Evolutionary conservation across 2,797 vertebrate genomes (phyloP).

Genomic region (Thripadectes ignobilis): DNA sequence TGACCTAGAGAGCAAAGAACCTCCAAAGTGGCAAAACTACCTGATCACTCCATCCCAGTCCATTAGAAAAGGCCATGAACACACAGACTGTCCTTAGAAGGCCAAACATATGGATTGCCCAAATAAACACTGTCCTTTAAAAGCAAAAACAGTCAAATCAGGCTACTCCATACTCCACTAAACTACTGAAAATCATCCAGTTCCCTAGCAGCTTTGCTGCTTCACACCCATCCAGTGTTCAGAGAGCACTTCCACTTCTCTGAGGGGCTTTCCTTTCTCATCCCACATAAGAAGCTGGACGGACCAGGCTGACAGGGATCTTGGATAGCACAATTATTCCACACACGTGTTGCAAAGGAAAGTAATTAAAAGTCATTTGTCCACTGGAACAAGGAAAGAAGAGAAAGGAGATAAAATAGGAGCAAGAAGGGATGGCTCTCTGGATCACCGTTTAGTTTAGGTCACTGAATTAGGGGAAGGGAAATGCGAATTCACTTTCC

Average conservation of each 20-base stretch:
- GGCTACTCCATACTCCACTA: background rate
- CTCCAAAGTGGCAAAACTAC: background rate
- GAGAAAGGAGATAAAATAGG: background rate
- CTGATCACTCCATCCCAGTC: background rate
- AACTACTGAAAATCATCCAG: background rate
- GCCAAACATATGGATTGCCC: background rate
- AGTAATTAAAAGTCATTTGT: background rate
- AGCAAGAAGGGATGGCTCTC: background rate
- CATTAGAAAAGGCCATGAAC: background rate
- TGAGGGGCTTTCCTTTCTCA: background rate
- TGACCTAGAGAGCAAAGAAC: slow-evolving; percentile 4
- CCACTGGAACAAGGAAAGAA: background rate
- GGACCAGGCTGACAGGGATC: background rate
- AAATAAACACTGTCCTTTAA: slow-evolving; percentile 25
- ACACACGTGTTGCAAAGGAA: background rate
- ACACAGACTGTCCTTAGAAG: background rate
- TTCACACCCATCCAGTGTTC: background rate
- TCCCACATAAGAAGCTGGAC: fast-evolving
- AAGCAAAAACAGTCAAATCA: background rate
- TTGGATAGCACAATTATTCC: background rate
- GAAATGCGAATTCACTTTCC: background rate
- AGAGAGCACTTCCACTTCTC: background rate
- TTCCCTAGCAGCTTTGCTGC: background rate
- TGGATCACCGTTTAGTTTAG: background rate
- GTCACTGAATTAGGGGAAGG: background rate